phyloP scores from a whole-genome alignment of 2,888 invertebrate genomes.

The Chironomus tentans region DNA sequence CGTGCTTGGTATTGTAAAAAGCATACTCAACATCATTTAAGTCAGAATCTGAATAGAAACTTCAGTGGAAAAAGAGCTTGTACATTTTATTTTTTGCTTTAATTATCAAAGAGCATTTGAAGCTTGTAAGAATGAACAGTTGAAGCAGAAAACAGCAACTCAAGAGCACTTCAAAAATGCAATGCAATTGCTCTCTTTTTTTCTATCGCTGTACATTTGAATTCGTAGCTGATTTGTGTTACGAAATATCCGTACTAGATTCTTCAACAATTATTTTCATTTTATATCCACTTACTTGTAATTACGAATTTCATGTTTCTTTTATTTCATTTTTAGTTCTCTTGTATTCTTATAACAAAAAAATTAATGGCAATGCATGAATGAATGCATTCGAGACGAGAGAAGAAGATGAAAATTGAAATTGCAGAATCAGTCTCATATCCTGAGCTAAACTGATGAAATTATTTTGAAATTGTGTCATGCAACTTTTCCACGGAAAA shows the following conservation, averaged over 20 bases:
- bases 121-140: neutral
- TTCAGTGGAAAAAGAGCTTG: neutral
- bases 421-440: too few species aligned
- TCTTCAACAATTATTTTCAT: neutral
- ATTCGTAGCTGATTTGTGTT: neutral
- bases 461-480: too few species aligned
- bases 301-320: too few species aligned
- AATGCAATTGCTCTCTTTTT: neutral
- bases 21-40: neutral
- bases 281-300: neutral
- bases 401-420: too few species aligned
- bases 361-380: too few species aligned
- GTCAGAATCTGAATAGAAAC: neutral
- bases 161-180: neutral
- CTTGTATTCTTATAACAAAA: too few species aligned
- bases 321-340: too few species aligned
- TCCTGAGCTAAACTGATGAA: too few species aligned
- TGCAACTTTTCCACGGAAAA: too few species aligned
- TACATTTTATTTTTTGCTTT: neutral
- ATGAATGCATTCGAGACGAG: too few species aligned
- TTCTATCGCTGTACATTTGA: neutral
- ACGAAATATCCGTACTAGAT: constrained; percentile 20
- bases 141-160: neutral
- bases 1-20: neutral
- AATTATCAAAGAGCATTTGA: constrained; percentile 3